These are phyloP conservation scores for Caretta caretta DNA, from an alignment of 2,113 vertebrate genomes.

Conservation along the genomic window DNA sequence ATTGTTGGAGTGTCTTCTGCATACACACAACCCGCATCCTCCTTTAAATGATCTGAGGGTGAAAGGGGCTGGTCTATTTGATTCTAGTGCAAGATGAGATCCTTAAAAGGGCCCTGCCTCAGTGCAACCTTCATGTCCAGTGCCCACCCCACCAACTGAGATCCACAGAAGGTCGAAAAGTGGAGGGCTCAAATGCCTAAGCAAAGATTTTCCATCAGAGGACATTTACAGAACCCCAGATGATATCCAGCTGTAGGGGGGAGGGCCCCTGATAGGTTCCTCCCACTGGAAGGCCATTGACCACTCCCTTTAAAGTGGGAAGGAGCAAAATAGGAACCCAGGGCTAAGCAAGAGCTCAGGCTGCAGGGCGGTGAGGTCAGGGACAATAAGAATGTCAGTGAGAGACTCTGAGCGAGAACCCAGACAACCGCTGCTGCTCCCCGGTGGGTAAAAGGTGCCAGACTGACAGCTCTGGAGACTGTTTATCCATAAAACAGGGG, in stretches of 20 bases:
- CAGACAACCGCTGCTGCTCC: no score
- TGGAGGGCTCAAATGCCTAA: neutral
- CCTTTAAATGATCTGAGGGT: neutral
- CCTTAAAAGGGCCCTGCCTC: neutral
- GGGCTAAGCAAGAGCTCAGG: neutral
- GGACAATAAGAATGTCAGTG: no score
- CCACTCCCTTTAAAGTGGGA: neutral
- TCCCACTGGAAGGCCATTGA: neutral
- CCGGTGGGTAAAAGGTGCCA: no score
- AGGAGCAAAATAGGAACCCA: slow-evolving; percentile 7
- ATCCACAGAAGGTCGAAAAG: neutral
- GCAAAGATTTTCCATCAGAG: neutral
- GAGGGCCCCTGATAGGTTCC: neutral
- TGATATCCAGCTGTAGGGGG: neutral
- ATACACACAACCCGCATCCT: neutral
- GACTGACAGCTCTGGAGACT: no score
- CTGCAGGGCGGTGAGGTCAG: no score
- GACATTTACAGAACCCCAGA: accelerated
- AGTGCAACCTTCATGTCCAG: neutral
- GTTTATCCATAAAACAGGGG: no score
- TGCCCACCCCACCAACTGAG: neutral
- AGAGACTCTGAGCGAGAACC: no score
- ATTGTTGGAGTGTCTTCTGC: neutral
- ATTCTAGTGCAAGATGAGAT: neutral
- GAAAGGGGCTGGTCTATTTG: neutral